These are phyloP conservation scores for Tanytarsus gracilentus DNA, from an alignment of 2,888 invertebrate species.

Conservation along the genomic window DNA sequence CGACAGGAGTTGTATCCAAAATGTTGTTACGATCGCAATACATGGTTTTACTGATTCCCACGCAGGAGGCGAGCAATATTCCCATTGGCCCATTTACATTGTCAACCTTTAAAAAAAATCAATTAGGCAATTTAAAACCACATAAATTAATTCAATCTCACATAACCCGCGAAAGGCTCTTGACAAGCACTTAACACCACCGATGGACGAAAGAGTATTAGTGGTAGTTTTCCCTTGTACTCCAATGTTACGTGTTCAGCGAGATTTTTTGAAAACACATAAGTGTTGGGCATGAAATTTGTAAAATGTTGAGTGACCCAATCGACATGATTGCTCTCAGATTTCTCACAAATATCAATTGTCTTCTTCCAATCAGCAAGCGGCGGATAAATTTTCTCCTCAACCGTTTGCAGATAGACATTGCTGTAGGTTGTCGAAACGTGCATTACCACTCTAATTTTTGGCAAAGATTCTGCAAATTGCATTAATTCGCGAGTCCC, in stretches of 20 bases:
- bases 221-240: slow-evolving; percentile 56
- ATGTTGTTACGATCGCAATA: slow-evolving; percentile 48
- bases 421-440: slow-evolving; percentile 85
- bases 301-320: slow-evolving; percentile 54
- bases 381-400: slow-evolving; percentile 61
- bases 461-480: slow-evolving; percentile 47
- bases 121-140: not conserved
- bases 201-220: slow-evolving; percentile 75
- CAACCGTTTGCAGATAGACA: slow-evolving; percentile 60
- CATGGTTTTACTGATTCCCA: slow-evolving; percentile 60
- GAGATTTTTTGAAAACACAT: slow-evolving; percentile 81
- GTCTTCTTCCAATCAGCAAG: slow-evolving; percentile 60
- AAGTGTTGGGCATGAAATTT: slow-evolving; percentile 73
- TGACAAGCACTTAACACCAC: slow-evolving; percentile 59
- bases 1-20: slow-evolving; percentile 68
- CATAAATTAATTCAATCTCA: slow-evolving; percentile 38
- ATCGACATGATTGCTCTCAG: slow-evolving; percentile 49
- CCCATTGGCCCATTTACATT: slow-evolving; percentile 87
- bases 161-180: slow-evolving; percentile 56
- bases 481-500: slow-evolving; percentile 56
- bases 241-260: slow-evolving; percentile 73
- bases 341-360: slow-evolving; percentile 54
- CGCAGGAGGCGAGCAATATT: slow-evolving; percentile 59
- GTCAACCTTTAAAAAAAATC: slow-evolving; percentile 60
- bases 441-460: slow-evolving; percentile 59